Percentiles rank a stretch among this genome's conserved stretches.
phyloP scores from a whole-genome alignment of 2,888 invertebrate genomes.

The Melieria picta region DNA sequence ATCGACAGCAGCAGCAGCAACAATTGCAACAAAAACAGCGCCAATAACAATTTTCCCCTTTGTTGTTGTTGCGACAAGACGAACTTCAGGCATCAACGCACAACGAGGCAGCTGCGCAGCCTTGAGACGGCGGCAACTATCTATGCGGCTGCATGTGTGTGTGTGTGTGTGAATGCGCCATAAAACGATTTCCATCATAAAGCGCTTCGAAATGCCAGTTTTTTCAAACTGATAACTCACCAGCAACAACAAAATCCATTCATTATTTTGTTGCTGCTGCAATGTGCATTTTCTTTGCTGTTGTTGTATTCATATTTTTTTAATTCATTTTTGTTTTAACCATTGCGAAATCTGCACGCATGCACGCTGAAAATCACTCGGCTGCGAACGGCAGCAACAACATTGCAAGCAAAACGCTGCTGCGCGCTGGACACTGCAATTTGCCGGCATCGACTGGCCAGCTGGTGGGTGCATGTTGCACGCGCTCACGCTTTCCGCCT shows the following conservation, averaged over 20 bases:
- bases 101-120: not conserved
- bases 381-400: not conserved
- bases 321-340: too few species aligned
- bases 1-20: too few species aligned
- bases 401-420: too few species aligned
- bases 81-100: constrained; percentile 1
- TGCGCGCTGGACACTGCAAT: too few species aligned
- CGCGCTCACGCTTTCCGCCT: too few species aligned
- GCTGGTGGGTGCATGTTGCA: too few species aligned
- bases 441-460: too few species aligned
- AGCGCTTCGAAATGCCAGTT: too few species aligned
- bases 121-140: not conserved
- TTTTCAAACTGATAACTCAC: not conserved
- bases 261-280: not conserved
- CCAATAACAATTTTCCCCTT: too few species aligned
- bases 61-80: constrained; percentile 6
- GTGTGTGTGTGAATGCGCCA: not conserved
- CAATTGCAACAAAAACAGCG: too few species aligned
- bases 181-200: not conserved
- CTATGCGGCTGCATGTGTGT: not conserved
- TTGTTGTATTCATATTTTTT: not conserved
- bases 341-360: too few species aligned
- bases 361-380: not conserved
- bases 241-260: not conserved
- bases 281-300: not conserved